Conservation (phyloP, 2,113 vertebrate species). For the Gasterosteus nipponicus region DNA sequence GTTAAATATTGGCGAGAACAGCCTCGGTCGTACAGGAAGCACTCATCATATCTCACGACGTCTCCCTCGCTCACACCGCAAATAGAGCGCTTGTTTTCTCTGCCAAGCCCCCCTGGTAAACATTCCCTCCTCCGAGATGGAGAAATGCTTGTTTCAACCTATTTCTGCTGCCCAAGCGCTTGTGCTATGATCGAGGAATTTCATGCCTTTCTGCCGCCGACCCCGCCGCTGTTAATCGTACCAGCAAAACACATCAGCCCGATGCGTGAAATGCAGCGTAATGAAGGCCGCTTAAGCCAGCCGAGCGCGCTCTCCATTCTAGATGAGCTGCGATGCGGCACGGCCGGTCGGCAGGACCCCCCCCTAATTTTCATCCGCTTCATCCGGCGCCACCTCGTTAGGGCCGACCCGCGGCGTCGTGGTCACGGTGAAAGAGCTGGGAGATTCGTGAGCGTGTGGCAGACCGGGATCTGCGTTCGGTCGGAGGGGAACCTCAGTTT, state of each 20-base stretch:
- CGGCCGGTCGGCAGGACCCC: slow-evolving; percentile 37
- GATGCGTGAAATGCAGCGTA: slow-evolving; percentile 28
- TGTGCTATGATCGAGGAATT: background rate
- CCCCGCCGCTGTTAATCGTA: background rate
- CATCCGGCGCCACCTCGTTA: slow-evolving; percentile 63
- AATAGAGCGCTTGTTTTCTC: slow-evolving; percentile 16
- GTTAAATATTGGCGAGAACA: slow-evolving; percentile 30
- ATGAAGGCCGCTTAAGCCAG: slow-evolving; percentile 42
- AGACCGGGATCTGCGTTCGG: background rate
- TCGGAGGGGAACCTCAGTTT: slow-evolving; percentile 1
- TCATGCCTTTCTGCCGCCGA: background rate
- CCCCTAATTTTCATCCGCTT: slow-evolving; percentile 59
- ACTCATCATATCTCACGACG: slow-evolving; percentile 22
- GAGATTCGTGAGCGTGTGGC: slow-evolving; percentile 46
- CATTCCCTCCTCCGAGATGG: slow-evolving; percentile 1
- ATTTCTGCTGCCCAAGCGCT: background rate
- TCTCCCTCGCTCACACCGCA: background rate
- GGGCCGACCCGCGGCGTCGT: slow-evolving; percentile 27
- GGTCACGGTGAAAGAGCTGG: slow-evolving; percentile 63
- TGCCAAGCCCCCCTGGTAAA: background rate
- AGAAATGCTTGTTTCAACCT: background rate
- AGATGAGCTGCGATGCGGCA: slow-evolving; percentile 44
- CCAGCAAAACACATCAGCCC: slow-evolving; percentile 24
- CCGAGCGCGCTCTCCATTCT: slow-evolving; percentile 33
- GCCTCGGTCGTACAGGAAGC: slow-evolving; percentile 43